Conservation (phyloP, 2,888 invertebrate species). For the Lamellibrachia satsuma region DNA sequence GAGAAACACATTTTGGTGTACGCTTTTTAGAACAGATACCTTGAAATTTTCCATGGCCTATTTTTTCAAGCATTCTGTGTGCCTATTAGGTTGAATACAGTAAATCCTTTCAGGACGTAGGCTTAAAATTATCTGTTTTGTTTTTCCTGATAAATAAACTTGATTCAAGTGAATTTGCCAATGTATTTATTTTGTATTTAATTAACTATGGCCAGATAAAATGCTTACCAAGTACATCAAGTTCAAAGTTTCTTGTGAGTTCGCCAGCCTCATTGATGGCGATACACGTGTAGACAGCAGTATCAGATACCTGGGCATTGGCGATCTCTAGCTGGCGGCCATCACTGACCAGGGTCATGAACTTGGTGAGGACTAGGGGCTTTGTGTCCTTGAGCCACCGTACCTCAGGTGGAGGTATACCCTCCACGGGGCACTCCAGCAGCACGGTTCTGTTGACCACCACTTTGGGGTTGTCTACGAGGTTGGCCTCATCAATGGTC, state of each 20-base stretch:
- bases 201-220: no score
- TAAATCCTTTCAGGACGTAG: no score
- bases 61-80: no score
- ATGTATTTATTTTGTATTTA: no score
- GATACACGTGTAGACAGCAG: slow-evolving; percentile 66
- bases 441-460: slow-evolving; percentile 58
- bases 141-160: no score
- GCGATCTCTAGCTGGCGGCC: slow-evolving; percentile 52
- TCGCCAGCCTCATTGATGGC: slow-evolving; percentile 68
- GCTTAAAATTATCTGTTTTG: no score
- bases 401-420: slow-evolving; percentile 64
- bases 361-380: slow-evolving; percentile 25
- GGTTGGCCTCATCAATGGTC: slow-evolving; percentile 58
- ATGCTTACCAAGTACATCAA: slow-evolving; percentile 59
- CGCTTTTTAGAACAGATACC: no score
- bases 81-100: no score
- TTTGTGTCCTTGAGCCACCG: slow-evolving; percentile 41
- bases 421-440: slow-evolving; percentile 65
- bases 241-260: slow-evolving; percentile 59
- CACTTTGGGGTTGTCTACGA: slow-evolving; percentile 60
- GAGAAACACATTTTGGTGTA: no score
- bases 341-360: slow-evolving; percentile 40
- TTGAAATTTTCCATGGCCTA: no score
- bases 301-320: slow-evolving; percentile 57
- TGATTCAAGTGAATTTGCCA: no score